A percentile compares a stretch with the other conserved stretches of the same genome.
Evolutionary conservation across 1,140 invertebrate genomes (phyloP).

Genomic region (Euschistus heros): DNA sequence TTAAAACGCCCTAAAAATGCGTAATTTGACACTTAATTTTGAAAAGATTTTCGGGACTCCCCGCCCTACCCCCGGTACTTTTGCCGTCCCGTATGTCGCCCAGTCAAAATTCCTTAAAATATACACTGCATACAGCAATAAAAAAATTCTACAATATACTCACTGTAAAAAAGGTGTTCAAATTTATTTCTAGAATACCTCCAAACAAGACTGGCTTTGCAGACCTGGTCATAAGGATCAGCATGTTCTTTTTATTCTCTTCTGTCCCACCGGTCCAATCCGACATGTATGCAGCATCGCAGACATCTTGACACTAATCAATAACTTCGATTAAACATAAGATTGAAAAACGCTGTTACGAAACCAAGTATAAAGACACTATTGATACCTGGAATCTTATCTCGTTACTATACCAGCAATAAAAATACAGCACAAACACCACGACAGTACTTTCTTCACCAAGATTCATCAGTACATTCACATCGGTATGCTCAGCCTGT

Average conservation of each 20-base stretch:
- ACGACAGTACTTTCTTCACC: not conserved
- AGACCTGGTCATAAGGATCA: not conserved
- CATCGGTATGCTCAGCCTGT: not conserved
- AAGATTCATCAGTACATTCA: slow-evolving; percentile 3
- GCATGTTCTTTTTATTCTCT: not conserved
- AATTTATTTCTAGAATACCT: not conserved
- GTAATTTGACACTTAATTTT: too few relatives aligned
- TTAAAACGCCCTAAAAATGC: too few relatives aligned
- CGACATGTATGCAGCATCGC: not conserved
- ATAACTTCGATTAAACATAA: not conserved
- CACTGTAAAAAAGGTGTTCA: not conserved
- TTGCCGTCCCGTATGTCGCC: too few relatives aligned
- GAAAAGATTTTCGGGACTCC: too few relatives aligned
- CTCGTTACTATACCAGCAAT: slow-evolving; percentile 10
- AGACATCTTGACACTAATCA: not conserved
- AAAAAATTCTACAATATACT: not conserved
- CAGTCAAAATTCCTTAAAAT: too few relatives aligned
- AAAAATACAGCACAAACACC: not conserved
- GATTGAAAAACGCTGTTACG: not conserved
- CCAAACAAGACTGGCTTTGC: not conserved
- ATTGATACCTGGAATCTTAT: not conserved
- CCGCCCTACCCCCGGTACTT: too few relatives aligned
- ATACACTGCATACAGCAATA: not conserved
- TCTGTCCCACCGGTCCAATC: not conserved
- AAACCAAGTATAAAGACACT: not conserved